Evolutionary conservation across 2,113 vertebrate species (phyloP).

Genomic region (Manacus vitellinus): DNA sequence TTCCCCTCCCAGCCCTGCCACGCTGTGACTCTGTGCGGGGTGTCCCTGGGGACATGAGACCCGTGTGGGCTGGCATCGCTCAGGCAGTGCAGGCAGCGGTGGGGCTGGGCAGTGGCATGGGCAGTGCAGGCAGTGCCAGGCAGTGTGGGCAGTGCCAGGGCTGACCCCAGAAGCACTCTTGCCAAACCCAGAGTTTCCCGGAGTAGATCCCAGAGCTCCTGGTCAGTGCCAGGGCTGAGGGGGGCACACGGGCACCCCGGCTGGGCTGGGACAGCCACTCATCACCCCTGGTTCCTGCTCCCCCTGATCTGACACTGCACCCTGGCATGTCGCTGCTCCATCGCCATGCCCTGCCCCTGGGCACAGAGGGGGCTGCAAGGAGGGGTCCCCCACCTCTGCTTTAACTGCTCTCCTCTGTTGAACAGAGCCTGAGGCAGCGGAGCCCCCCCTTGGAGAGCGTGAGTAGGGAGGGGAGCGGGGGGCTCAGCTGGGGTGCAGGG

Average conservation of each 20-base stretch:
- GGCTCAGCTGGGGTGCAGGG: background rate
- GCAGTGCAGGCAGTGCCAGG: background rate
- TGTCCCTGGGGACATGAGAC: rapidly evolving
- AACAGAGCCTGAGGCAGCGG: constrained; percentile 69
- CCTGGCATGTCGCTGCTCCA: background rate
- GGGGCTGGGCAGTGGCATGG: background rate
- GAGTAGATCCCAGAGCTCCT: rapidly evolving
- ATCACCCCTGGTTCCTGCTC: background rate
- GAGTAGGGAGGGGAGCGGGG: background rate
- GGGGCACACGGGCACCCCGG: background rate
- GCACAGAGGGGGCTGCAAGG: background rate
- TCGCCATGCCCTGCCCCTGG: rapidly evolving
- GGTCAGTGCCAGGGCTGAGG: background rate
- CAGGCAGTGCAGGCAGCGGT: background rate
- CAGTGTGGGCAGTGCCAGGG: background rate
- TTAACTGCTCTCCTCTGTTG: constrained; percentile 71
- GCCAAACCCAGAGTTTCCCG: background rate
- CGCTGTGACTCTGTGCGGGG: background rate
- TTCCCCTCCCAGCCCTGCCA: background rate
- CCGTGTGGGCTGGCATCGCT: background rate
- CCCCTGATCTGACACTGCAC: background rate
- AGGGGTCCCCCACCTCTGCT: background rate
- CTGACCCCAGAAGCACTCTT: background rate
- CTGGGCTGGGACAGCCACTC: background rate
- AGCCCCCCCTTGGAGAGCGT: constrained; percentile 58